Evolutionary conservation across 2,888 invertebrate species (phyloP), one percentile per base, ranked within the genome.

Genomic region (Ceratothoa steindachneri): DNA sequence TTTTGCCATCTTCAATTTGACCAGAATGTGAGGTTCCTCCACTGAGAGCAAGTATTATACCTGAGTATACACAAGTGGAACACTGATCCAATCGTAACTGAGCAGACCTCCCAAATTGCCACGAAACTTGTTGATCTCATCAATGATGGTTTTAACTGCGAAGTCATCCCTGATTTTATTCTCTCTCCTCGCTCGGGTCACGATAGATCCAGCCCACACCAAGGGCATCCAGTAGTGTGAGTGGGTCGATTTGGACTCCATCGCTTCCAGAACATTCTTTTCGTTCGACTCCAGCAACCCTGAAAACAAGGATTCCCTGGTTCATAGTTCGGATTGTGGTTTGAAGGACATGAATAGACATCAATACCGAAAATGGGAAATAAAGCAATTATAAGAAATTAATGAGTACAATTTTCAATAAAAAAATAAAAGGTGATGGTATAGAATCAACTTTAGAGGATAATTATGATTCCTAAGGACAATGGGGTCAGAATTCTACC

Each of bases 191-290:
- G 94, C 93, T 72, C 93, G 87, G 85, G 93, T 93, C 81, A 95
- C 93, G 78, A 95, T 92, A 84, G 93, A 93, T 2, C 93, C 93
- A 55, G 94, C 94, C 95, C 95, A 95, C 19, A 93, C 93, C 70
- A 94, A 85, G 0, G 94, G 94, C 91, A 95, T 92, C 93, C 93
- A 95, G 83, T 94, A 94, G 86, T 90, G 91, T 15, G 93, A 92
- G 91, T 94, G 93, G 2, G 91, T 80, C 9, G 92, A 93, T 84
- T 93, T 93, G 12, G 90, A 90, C 83, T 94, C 93, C 89, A 95
- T 90, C 83, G 92, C 89, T 84, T 95, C 94, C 83, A 95, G 93
- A 69, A 94, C 93, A 84, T 93, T 93, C 84, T 91, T 90, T 84
- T 95, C 95, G 81, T 93, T 93, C 83, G 94, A 93, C 86, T 93